phyloP scores from a whole-genome alignment of 2,797 vertebrate species.

The Craterocephalus amniculus region DNA sequence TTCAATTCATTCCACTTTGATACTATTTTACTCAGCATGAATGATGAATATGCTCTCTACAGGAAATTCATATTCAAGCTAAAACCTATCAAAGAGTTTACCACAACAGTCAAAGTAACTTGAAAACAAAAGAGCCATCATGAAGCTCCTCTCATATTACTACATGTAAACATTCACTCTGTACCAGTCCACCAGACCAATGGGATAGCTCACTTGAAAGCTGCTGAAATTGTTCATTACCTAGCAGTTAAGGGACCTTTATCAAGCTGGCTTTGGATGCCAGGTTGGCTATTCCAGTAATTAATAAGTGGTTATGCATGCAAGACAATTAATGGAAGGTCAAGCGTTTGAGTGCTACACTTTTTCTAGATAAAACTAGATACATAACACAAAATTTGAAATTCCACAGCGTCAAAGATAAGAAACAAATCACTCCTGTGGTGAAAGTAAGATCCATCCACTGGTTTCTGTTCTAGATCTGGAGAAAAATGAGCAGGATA shows the following conservation, averaged over 20 bases:
- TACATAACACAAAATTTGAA: constrained; percentile 64
- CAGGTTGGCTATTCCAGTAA: constrained; percentile 77
- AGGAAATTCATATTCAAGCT: constrained; percentile 55
- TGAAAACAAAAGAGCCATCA: constrained; percentile 45
- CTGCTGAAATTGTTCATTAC: constrained; percentile 71
- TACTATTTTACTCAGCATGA: constrained; percentile 44
- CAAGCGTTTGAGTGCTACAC: constrained; percentile 74
- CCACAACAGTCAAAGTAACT: constrained; percentile 54
- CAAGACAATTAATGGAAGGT: constrained; percentile 81
- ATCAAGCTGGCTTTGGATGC: constrained; percentile 75
- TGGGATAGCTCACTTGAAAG: constrained; percentile 50
- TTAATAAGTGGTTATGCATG: constrained; percentile 82
- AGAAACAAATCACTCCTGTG: constrained; percentile 62
- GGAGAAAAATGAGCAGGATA: constrained; percentile 50
- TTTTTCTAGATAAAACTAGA: constrained; percentile 70
- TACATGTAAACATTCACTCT: constrained; percentile 44
- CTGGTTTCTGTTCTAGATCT: constrained; percentile 58
- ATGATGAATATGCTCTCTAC: constrained; percentile 56
- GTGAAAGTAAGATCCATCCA: constrained; percentile 45
- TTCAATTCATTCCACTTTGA: constrained; percentile 59
- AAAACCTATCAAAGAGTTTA: constrained; percentile 40
- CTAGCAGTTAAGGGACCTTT: constrained; percentile 76
- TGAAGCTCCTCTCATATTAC: constrained; percentile 25
- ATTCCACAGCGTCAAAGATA: constrained; percentile 38
- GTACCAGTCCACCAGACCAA: constrained; percentile 35